Conservation (phyloP, 2,888 invertebrate species). For the Melangyna quadrimaculata region DNA sequence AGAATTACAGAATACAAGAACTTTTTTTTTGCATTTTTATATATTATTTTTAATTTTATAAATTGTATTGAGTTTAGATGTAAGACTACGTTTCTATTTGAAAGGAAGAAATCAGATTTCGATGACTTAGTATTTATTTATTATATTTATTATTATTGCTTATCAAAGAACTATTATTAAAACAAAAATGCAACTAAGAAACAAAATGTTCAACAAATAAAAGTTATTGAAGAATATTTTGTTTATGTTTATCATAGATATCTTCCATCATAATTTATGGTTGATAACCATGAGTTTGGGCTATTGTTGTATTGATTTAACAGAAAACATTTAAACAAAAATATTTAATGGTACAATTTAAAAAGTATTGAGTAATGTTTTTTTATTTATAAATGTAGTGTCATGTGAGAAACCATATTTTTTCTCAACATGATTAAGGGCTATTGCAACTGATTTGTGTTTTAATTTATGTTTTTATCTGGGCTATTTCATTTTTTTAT, state of each 20-base stretch:
- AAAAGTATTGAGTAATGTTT: conserved; percentile 28
- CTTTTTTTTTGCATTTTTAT: not conserved
- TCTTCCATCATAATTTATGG: not conserved
- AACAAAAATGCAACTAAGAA: conserved; percentile 7
- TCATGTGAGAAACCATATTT: conserved; percentile 33
- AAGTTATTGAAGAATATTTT: conserved; percentile 41
- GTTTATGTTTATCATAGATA: conserved; percentile 19
- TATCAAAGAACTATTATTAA: conserved; percentile 8
- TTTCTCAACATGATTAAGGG: conserved; percentile 56
- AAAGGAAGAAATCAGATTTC: conserved; percentile 65
- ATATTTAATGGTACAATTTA: conserved; percentile 11
- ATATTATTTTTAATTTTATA: not conserved
- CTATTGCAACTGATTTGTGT: conserved; percentile 67
- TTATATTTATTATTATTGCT: conserved; percentile 28
- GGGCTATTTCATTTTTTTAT: conserved; percentile 60
- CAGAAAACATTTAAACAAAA: not conserved
- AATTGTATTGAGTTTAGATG: conserved; percentile 4
- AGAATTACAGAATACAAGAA: not conserved
- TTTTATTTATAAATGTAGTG: conserved; percentile 19
- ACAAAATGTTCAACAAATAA: not conserved
- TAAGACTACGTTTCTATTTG: conserved; percentile 54
- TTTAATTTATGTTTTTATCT: conserved; percentile 46
- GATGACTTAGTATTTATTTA: conserved; percentile 57
- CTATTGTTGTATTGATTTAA: conserved; percentile 52
- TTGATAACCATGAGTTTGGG: conserved; percentile 49